Evolutionary conservation across 2,888 invertebrate genomes (phyloP), one percentile per base, ranked within the genome.

Genomic region (Fissipunctia ypsillon): DNA sequence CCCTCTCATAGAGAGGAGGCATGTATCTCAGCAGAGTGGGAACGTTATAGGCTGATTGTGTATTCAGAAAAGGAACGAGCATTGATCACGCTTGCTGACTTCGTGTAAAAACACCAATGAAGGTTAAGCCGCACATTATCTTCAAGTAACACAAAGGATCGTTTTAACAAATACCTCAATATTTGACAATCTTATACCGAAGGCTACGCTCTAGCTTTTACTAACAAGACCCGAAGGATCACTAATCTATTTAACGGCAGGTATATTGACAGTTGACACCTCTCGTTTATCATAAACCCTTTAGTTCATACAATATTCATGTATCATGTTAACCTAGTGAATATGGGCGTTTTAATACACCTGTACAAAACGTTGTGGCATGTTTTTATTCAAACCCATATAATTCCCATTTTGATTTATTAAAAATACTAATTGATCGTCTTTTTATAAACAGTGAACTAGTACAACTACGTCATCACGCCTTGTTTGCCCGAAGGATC

Each of bases 271-370:
- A 61, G 41, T 50, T 56, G 75, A 74, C 61, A 61, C 67, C 60
- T 61, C 45, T 48, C 48, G 78, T 80, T 68, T 56, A 80, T 78
- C 75, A 80, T 52, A 22, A 48, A 59, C 67, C 82, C 67, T 59
- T 41, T 4, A 2, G 16, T 63, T 81, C 72, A 80, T 80, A 59
- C 52, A 81, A 81, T 80, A 80, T 80, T 80, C 78, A 80, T 77
- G 52, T 68, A 10, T 52, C 50, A 16, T n/a, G 61, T 56, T 16
- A 66, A 71, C 28, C 4, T 69, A 69, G 69, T 59, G 78, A 75
- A 43, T 77, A 9, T 22, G 25, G 43, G n/a, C 38, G 19, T 45
- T 73, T 35, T 45, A 72, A 56, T 54, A 64, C 9, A n/a, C n/a
- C 35, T n/a, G n/a, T n/a, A n/a, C 16, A 19, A 38, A 3, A 35